A percentile compares a stretch with the other conserved stretches of the same genome.
phyloP scores from a whole-genome alignment of 2,888 invertebrate genomes.

The Meta bourneti region DNA sequence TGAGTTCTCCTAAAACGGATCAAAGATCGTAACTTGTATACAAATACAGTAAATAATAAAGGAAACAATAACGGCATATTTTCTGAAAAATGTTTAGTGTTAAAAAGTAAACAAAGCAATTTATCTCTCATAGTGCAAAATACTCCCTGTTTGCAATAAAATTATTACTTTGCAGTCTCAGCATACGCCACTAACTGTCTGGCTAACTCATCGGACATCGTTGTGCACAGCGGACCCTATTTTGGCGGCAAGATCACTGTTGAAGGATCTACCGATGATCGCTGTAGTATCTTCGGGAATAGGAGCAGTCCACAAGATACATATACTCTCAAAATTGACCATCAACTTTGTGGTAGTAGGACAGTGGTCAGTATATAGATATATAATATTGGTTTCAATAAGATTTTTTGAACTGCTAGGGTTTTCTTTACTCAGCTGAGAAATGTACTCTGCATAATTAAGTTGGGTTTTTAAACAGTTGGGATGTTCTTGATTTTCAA shows the following conservation, averaged over 20 bases:
- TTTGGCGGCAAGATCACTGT: constrained; percentile 90
- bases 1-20: too few relatives aligned
- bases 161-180: constrained; percentile 84
- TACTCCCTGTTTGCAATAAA: too few relatives aligned
- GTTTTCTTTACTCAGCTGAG: neutral
- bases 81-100: too few relatives aligned
- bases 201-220: constrained; percentile 90
- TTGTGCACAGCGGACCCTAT: constrained; percentile 90
- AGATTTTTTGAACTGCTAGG: too few relatives aligned
- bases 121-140: too few relatives aligned
- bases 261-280: constrained; percentile 84
- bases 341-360: constrained; percentile 86
- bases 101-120: too few relatives aligned
- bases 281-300: constrained; percentile 88
- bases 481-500: neutral
- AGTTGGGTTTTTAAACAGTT: neutral
- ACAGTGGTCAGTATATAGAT: constrained; percentile 75
- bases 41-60: too few relatives aligned
- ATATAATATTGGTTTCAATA: neutral
- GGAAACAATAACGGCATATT: too few relatives aligned
- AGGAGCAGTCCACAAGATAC: constrained; percentile 86
- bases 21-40: too few relatives aligned
- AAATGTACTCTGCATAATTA: neutral
- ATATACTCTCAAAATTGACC: constrained; percentile 88
- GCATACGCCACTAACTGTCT: constrained; percentile 90